Percentiles rank a stretch among this genome's conserved stretches.
Conservation (phyloP, 2,888 invertebrate species). For the Lagria hirta region DNA sequence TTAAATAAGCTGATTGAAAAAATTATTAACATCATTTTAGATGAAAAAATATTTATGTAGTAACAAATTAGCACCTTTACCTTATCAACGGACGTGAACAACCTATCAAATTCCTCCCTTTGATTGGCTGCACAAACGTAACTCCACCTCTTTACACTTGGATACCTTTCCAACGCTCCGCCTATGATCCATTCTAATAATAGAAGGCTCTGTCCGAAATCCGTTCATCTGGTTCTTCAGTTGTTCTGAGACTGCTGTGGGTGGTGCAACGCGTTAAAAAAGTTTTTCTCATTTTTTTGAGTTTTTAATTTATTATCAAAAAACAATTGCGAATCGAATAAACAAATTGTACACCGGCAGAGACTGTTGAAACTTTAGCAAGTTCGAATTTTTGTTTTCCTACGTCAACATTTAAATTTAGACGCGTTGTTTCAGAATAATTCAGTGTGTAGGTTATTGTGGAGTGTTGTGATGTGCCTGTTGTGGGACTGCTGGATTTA, state of each 20-base stretch:
- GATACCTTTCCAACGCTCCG: constrained; percentile 39
- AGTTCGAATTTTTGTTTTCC: too few relatives aligned
- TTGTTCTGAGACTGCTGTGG: constrained; percentile 30
- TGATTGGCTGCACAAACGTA: constrained; percentile 20
- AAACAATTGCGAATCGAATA: neutral
- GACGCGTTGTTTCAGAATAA: constrained; percentile 7
- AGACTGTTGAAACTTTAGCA: too few relatives aligned
- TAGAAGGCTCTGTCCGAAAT: too few relatives aligned
- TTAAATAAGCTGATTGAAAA: too few relatives aligned
- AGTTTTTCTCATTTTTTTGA: neutral
- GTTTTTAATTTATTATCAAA: constrained; percentile 5
- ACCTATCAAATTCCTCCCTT: constrained; percentile 27
- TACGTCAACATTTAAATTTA: constrained; percentile 26
- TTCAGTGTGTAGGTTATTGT: constrained; percentile 1
- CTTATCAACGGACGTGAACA: constrained; percentile 29
- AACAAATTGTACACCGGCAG: too few relatives aligned
- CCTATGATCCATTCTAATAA: constrained; percentile 43
- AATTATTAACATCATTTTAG: too few relatives aligned
- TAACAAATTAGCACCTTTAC: constrained; percentile 44
- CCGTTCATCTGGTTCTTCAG: constrained; percentile 37
- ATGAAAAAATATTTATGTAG: too few relatives aligned
- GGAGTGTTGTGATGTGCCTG: neutral
- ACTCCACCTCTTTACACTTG: constrained; percentile 43
- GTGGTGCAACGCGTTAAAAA: constrained; percentile 11
- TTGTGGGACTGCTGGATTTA: too few relatives aligned